Percentiles rank a stretch among this genome's conserved stretches.
Conservation (phyloP, 2,797 vertebrate genomes). For the Gobionotothen gibberifrons region DNA sequence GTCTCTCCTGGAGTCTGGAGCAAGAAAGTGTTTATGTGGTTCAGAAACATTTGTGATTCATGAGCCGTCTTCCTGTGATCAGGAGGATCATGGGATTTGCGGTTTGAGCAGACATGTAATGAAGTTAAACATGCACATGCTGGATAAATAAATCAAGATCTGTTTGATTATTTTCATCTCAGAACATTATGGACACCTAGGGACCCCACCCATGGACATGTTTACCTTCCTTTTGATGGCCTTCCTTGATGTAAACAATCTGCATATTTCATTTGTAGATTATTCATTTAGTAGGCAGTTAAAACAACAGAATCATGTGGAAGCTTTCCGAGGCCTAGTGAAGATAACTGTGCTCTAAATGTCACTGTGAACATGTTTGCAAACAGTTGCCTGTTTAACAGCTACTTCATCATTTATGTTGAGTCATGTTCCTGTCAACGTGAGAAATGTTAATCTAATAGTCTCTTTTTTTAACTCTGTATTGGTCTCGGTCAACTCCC, state of each 20-base stretch:
- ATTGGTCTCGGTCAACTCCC: background rate
- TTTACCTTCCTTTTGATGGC: constrained; percentile 25
- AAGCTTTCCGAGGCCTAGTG: constrained; percentile 39
- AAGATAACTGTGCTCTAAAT: constrained; percentile 14
- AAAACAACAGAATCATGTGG: constrained; percentile 24
- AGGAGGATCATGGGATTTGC: constrained; percentile 13
- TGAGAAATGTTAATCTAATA: background rate
- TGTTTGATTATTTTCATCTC: constrained; percentile 40
- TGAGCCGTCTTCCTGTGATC: constrained; percentile 30
- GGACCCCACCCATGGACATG: constrained; percentile 18
- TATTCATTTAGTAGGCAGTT: constrained; percentile 48
- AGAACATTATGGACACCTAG: constrained; percentile 34
- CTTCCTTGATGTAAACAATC: constrained; percentile 38
- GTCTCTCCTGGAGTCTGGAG: constrained; percentile 24
- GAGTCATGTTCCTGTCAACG: background rate
- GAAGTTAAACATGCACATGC: constrained; percentile 39
- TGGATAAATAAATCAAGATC: constrained; percentile 57
- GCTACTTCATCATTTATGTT: background rate
- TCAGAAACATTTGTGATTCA: constrained; percentile 51
- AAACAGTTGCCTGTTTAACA: constrained; percentile 1
- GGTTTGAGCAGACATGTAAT: constrained; percentile 38
- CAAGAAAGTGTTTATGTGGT: constrained; percentile 54
- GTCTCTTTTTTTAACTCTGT: background rate
- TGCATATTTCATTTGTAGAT: constrained; percentile 60
- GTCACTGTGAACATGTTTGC: background rate